Evolutionary conservation across 2,888 invertebrate species (phyloP), one percentile per base, ranked within the genome.

Genomic region (Allygus modestus): DNA sequence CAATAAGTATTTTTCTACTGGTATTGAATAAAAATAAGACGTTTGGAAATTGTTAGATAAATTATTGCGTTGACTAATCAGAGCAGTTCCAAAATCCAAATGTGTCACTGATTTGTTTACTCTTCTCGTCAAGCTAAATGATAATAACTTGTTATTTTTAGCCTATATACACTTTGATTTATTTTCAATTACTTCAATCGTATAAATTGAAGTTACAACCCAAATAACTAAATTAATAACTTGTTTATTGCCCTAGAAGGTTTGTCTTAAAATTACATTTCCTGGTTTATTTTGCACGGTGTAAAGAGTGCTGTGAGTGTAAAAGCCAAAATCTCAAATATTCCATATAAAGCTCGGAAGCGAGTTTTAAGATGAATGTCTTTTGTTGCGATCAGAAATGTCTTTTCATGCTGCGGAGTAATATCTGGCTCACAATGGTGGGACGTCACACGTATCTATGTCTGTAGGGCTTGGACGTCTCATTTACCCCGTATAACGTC

Each of bases 351-450:
- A n/a, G n/a, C n/a, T n/a, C n/a, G n/a, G n/a, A n/a, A n/a, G n/a
- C n/a, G n/a, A n/a, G n/a, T n/a, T 11, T 46, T 7, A 23, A 54
- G 54, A 54, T 54, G 54, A 54, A 23, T 23, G 54, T 11, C 54
- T 54, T 54, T 54, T 54, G 23, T 54, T 23, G 23, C 20, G 20
- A 54, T 54, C 54, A 12, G 54, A 23, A n/a, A 23, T 23, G 20
- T 23, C 54, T 54, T 54, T 54, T 54, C 54, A 54, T 54, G 54
- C 20, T 23, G 20, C 20, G 54, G 23, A 54, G 54, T 54, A 54
- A 54, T 54, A 54, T 54, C 54, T 23, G 23, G 54, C 15, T 23
- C 46, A 23, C 11, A 15, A 54, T 20, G 11, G 54, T 1, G 1
- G 20, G 23, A 17, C 46, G 12, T 46, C 46, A 15, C 46, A 46